These are phyloP conservation scores for Xanthorhoe spadicearia DNA, from an alignment of 2,888 invertebrate genomes.

Conservation along the genomic window DNA sequence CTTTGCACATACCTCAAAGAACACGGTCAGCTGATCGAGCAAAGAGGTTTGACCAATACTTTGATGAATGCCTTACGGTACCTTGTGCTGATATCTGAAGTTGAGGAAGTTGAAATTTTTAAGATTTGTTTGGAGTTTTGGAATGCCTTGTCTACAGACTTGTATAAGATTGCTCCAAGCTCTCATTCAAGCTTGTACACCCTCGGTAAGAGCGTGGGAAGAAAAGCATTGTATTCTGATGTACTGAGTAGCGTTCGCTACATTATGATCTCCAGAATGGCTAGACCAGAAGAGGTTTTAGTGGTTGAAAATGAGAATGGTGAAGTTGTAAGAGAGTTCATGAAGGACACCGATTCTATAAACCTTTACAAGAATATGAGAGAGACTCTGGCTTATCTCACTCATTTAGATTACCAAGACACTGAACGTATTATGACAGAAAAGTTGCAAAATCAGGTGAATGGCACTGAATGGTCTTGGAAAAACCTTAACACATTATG, in stretches of 20 bases:
- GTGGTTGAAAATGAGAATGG: slow-evolving; percentile 99
- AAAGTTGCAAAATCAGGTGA: slow-evolving; percentile 98
- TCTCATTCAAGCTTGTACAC: slow-evolving; percentile 75
- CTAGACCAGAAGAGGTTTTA: slow-evolving; percentile 99
- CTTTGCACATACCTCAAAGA: slow-evolving; percentile 98
- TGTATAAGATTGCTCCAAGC: slow-evolving; percentile 95
- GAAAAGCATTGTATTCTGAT: slow-evolving; percentile 91
- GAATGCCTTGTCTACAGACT: slow-evolving; percentile 96
- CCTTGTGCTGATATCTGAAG: slow-evolving; percentile 96
- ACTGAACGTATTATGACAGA: slow-evolving; percentile 99
- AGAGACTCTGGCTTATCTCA: slow-evolving; percentile 98
- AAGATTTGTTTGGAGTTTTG: slow-evolving; percentile 99
- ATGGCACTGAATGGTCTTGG: slow-evolving; percentile 99
- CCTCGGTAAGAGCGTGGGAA: slow-evolving; percentile 78
- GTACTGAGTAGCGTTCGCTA: slow-evolving; percentile 95
- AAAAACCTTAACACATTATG: slow-evolving; percentile 99
- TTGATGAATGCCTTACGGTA: slow-evolving; percentile 94
- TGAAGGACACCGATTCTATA: slow-evolving; percentile 99
- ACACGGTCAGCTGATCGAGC: slow-evolving; percentile 95
- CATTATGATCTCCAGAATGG: slow-evolving; percentile 99
- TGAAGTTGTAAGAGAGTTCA: slow-evolving; percentile 99
- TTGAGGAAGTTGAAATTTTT: slow-evolving; percentile 99
- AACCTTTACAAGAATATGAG: slow-evolving; percentile 99
- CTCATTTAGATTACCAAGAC: slow-evolving; percentile 98
- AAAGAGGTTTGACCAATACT: slow-evolving; percentile 89